Evolutionary conservation across 53 echinoderm and acorn worm species (phyloP), one percentile per base, ranked within the genome.

Genomic region (Apostichopus leukothele): DNA sequence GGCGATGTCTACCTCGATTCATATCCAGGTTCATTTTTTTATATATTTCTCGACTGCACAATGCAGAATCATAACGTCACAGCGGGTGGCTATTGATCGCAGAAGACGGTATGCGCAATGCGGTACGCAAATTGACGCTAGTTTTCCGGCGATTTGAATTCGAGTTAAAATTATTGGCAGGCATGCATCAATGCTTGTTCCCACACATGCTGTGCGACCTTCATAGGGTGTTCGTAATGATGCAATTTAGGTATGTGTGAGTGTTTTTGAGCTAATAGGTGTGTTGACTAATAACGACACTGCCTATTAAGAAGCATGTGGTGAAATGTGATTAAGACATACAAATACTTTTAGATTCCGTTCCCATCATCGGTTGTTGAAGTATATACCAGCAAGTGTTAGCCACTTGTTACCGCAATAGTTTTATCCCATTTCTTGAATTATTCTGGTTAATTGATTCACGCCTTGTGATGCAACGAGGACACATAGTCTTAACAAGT

Each of bases 71-170:
- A 9, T 60, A 66, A 67, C 67, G 85, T 60, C 85, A 85, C 67
- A 85, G 85, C 67, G 85, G 67, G 85, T 67, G 85, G 51, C 85
- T 85, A 85, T 81, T 81, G 59, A 81, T 54, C 54, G 55, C 81
- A 18, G 18, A 59, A 51, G 6, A 19, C 18, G 18, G 71, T 57
- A 71, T 4, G 71, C 18, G 18, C 71, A 71, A n/a, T 19, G 71
- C 71, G 16, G 18, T 71, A 19, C 18, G 71, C 71, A 71, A 71
- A 71, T 16, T 71, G 71, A 14, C 71, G 71, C 71, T 71, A 71
- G 71, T 71, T 71, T 71, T n/a, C 71, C 16, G 71, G 71, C 57
- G 18, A n/a, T 71, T 18, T 71, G 71, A 71, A 19, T 71, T n/a
- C 71, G 71, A 71, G 18, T 19, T 11, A 13, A 71, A 71, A 71